Evolutionary conservation across 1,140 invertebrate genomes (phyloP).

Genomic region (Thaumetopoea pityocampa): DNA sequence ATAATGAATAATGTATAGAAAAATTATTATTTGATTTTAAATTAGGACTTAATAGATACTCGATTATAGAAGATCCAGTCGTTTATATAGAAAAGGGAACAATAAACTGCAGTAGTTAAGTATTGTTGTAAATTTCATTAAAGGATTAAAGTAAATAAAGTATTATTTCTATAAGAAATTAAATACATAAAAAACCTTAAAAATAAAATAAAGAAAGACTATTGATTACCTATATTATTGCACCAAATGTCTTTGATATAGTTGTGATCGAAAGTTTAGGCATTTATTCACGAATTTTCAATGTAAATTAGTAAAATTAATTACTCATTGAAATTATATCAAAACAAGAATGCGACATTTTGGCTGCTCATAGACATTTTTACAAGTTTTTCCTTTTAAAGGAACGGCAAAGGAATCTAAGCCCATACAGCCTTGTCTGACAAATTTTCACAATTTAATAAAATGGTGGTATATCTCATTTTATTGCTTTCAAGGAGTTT

Average conservation of each 20-base stretch:
- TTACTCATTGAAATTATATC: conserved; percentile 62
- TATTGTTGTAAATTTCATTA: no score
- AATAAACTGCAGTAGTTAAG: no score
- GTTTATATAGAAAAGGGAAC: no score
- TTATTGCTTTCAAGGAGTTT: background rate
- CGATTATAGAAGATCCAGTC: no score
- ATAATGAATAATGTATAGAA: no score
- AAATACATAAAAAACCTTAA: conserved; percentile 17
- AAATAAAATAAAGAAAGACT: background rate
- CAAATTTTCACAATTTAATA: no score
- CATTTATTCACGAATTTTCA: conserved; percentile 37
- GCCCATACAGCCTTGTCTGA: background rate
- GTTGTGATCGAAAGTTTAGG: conserved; percentile 27
- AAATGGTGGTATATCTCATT: no score
- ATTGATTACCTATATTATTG: conserved; percentile 28
- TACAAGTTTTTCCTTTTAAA: no score
- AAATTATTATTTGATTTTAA: no score
- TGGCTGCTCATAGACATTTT: conserved; percentile 47
- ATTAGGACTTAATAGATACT: no score
- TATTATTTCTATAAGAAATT: conserved; percentile 48
- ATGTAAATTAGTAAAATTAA: conserved; percentile 59
- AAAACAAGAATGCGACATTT: conserved; percentile 72
- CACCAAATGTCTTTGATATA: conserved; percentile 14
- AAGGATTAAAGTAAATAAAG: no score
- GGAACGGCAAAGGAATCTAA: no score